A percentile compares a stretch with the other conserved stretches of the same genome.
Evolutionary conservation across 2,113 vertebrate genomes (phyloP).

Genomic region (Pheucticus melanocephalus): DNA sequence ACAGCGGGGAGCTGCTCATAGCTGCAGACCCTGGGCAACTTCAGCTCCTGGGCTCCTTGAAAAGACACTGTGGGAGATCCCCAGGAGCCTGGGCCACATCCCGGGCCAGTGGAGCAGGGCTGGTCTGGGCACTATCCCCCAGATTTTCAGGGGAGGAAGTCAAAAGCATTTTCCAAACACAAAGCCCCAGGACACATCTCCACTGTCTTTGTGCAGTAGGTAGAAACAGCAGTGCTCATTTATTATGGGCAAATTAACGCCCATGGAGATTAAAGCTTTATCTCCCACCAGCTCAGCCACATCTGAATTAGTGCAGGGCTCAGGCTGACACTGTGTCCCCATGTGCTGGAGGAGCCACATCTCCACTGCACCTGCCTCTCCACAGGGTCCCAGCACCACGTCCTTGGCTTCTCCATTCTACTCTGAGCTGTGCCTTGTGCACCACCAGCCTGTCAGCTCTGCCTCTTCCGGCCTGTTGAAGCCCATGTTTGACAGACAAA

Average conservation of each 20-base stretch:
- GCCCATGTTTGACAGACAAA: background rate
- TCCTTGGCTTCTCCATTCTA: background rate
- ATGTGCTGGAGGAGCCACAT: fast-evolving
- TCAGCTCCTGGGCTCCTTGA: background rate
- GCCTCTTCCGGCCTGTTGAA: background rate
- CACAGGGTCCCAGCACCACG: fast-evolving
- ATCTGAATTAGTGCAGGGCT: background rate
- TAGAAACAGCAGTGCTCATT: fast-evolving
- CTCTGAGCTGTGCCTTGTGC: background rate
- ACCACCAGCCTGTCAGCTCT: background rate
- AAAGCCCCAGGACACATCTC: background rate
- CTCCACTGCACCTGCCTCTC: fast-evolving
- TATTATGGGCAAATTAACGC: background rate
- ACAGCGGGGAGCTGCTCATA: background rate
- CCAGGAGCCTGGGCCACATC: background rate
- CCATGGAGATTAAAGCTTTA: slow-evolving; percentile 26
- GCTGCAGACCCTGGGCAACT: background rate
- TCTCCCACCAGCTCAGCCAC: background rate
- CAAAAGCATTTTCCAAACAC: background rate
- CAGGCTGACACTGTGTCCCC: background rate
- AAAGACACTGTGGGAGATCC: background rate
- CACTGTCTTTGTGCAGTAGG: background rate
- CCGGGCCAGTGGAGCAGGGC: background rate
- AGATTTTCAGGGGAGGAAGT: background rate
- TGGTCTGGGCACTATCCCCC: background rate